Conservation (phyloP, 2,113 vertebrate species). For the Sula dactylatra region DNA sequence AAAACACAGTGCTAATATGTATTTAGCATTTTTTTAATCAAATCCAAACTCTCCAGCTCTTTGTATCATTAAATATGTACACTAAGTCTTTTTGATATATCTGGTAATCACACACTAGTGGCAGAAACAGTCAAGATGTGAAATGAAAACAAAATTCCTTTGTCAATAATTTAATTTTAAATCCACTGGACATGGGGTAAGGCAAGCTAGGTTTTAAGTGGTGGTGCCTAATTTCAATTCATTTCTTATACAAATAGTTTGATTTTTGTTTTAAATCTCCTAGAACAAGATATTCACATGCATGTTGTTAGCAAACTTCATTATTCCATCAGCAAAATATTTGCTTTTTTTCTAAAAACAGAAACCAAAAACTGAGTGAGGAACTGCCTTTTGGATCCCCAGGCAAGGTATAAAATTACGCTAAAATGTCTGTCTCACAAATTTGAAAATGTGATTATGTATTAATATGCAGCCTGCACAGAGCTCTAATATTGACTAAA, state of each 20-base stretch:
- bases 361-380: neutral
- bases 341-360: neutral
- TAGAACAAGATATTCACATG: neutral
- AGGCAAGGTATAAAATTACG: neutral
- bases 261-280: neutral
- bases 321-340: neutral
- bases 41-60: neutral
- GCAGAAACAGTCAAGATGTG: neutral
- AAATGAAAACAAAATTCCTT: neutral
- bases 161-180: neutral
- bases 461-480: neutral
- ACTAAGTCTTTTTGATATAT: neutral
- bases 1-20: neutral
- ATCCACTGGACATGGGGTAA: neutral
- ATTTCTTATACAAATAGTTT: neutral
- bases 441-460: neutral
- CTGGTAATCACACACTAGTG: neutral
- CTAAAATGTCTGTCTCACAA: neutral
- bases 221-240: neutral
- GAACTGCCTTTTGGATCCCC: neutral
- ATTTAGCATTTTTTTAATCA: neutral
- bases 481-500: neutral
- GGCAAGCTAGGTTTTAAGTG: neutral
- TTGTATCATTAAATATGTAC: neutral
- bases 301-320: neutral